Evolutionary conservation across 2,888 invertebrate genomes (phyloP), one percentile per base, ranked within the genome.

Genomic region (Calameuta filiformis): DNA sequence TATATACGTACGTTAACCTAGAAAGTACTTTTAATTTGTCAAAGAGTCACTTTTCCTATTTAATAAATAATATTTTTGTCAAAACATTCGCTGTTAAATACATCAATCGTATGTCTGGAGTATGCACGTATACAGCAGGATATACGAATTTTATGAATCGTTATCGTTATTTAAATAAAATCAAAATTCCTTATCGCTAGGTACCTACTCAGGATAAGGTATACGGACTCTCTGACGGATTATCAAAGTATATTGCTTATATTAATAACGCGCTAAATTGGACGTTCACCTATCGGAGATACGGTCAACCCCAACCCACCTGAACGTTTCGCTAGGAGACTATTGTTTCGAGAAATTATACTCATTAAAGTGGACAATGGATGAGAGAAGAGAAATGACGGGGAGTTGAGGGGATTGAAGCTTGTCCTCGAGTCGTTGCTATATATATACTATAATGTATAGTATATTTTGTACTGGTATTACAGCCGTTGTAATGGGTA

Each of bases 331-430:
- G 31, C 33, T 71, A 3, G 31, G 71, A 71, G 33, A 71, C 71
- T 71, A 83, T 85, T 85, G 84, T 86, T 85, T 85, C 81, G 82
- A 83, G 81, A 83, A 83, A 81, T 85, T 85, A 81, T 84, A 82
- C 83, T 85, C 85, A 84, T 83, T 83, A 83, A 80, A 78, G 71
- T 76, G 80, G 77, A 86, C 87, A 85, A 86, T 85, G 37, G 34
- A 35, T 33, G 37, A 74, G 37, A 30, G 31, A 34, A 35, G 34
- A 83, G 81, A 83, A 81, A 15, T 23, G 9, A 9, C 9, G 56
- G 56, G 23, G 56, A 6, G 23, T 4, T 56, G 56, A 30, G 31
- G 31, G 31, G 12, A 71, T 33, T 33, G 33, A 71, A 30, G 31
- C 71, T 71, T 71, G 33, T 71, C 71, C 71, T 30, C 12, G 71